Evolutionary conservation across 2,888 invertebrate species (phyloP).

Genomic region (Caenorhabditis plicata): DNA sequence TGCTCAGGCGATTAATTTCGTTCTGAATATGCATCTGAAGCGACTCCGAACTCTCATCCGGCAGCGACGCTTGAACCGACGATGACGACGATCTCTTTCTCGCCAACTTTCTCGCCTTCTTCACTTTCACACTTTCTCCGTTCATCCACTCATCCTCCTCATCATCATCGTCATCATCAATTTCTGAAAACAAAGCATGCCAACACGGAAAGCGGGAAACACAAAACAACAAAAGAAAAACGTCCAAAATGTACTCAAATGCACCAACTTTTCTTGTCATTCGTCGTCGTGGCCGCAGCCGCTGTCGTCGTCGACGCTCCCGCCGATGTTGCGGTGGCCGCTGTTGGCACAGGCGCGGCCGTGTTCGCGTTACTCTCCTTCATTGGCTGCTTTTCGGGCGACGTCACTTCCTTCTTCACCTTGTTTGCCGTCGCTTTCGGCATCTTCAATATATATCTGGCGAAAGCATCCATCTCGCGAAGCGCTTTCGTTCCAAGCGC

Average conservation of each 20-base stretch:
- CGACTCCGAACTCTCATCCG: background rate
- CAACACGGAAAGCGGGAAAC: background rate
- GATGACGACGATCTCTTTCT: too few species aligned
- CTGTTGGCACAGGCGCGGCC: background rate
- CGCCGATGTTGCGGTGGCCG: background rate
- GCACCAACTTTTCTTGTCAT: background rate
- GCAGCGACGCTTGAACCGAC: too few species aligned
- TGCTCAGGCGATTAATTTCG: background rate
- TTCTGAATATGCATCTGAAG: conserved; percentile 1
- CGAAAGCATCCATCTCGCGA: conserved; percentile 72
- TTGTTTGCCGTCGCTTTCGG: background rate
- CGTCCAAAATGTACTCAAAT: too few species aligned
- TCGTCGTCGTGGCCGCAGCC: background rate
- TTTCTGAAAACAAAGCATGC: background rate
- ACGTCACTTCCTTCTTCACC: background rate
- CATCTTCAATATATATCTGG: conserved; percentile 2
- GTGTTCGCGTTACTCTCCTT: background rate
- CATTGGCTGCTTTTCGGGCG: background rate
- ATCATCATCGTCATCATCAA: background rate
- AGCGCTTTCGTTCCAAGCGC: conserved; percentile 96
- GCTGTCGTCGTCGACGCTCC: background rate
- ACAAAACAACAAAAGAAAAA: background rate
- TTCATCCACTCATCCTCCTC: background rate
- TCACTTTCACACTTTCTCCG: background rate
- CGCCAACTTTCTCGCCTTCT: background rate